Percentiles rank a stretch among this genome's conserved stretches.
These are phyloP conservation scores for Oscheius sp. DNA, from an alignment of 2,888 invertebrate genomes.

Conservation along the genomic window DNA sequence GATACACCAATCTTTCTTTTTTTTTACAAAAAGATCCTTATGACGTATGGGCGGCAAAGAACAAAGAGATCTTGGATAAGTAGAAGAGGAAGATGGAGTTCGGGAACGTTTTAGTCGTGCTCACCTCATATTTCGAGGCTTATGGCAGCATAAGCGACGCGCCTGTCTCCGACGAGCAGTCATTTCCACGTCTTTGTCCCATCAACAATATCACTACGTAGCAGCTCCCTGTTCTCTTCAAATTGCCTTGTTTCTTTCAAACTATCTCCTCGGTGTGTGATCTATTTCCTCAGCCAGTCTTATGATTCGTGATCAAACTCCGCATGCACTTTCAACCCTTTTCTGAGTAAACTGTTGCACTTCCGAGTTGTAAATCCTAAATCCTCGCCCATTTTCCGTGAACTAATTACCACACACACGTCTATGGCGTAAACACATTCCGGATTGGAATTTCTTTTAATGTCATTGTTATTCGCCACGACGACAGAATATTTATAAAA, in stretches of 20 bases:
- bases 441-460: too few species aligned
- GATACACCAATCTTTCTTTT: neutral
- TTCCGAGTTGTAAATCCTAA: too few species aligned
- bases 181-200: constrained; percentile 27
- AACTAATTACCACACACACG: too few species aligned
- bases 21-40: neutral
- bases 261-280: neutral
- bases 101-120: neutral
- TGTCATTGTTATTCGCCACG: too few species aligned
- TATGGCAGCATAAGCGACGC: constrained; percentile 12
- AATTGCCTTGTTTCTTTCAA: neutral
- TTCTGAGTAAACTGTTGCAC: too few species aligned
- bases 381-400: too few species aligned
- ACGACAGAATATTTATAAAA: too few species aligned
- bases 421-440: too few species aligned
- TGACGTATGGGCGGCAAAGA: constrained; percentile 20
- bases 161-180: constrained; percentile 21
- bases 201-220: constrained; percentile 27
- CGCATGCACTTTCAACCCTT: too few species aligned
- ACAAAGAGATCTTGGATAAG: constrained; percentile 9
- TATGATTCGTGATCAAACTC: neutral
- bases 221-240: constrained; percentile 6
- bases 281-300: neutral
- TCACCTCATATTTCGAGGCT: too few species aligned
- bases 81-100: neutral